A percentile compares a stretch with the other conserved stretches of the same genome.
Conservation (phyloP, 2,113 vertebrate genomes). For the Hiodon alosoides region DNA sequence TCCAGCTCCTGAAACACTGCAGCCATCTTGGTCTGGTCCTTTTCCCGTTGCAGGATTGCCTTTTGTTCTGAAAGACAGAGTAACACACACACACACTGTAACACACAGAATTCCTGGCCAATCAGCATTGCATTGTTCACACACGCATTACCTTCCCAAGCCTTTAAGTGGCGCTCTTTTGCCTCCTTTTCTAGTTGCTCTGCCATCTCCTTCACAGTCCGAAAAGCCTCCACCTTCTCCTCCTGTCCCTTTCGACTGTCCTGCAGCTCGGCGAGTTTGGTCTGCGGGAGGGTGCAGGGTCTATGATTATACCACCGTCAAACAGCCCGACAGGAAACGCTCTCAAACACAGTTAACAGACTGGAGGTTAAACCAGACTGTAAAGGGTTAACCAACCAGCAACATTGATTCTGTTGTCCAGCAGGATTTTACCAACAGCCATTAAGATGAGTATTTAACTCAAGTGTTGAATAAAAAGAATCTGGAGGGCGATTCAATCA, state of each 20-base stretch:
- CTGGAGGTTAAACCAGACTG: no score
- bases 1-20: slow-evolving; percentile 77
- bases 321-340: slow-evolving; percentile 1
- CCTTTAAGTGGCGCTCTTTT: slow-evolving; percentile 74
- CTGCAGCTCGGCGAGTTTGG: slow-evolving; percentile 67
- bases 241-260: slow-evolving; percentile 65
- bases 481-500: no score
- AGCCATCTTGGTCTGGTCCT: slow-evolving; percentile 64
- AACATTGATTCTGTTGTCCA: no score
- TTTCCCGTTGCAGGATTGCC: slow-evolving; percentile 54
- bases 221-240: slow-evolving; percentile 67
- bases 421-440: no score
- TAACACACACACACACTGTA: background rate
- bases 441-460: no score
- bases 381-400: no score
- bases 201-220: slow-evolving; percentile 67
- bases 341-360: no score
- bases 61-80: slow-evolving; percentile 67
- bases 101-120: background rate
- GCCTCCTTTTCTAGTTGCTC: slow-evolving; percentile 82
- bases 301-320: no score
- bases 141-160: slow-evolving; percentile 76
- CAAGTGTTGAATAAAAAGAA: no score
- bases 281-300: slow-evolving; percentile 43
- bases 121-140: background rate